A percentile compares a stretch with the other conserved stretches of the same genome.
Conservation (phyloP, 2,888 invertebrate species). For the Macrophya alboannulata region DNA sequence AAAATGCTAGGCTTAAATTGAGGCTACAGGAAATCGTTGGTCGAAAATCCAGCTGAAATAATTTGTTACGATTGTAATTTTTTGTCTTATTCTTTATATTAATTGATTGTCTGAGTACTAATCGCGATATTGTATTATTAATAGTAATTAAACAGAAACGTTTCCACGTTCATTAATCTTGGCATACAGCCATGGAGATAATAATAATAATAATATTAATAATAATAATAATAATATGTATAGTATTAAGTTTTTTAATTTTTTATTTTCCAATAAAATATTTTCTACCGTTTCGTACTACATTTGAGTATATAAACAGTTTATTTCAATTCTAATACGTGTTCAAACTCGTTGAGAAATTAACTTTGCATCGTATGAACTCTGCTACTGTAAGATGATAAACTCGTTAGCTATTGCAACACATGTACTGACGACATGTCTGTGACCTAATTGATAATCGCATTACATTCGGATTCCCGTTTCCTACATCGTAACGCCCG, state of each 20-base stretch:
- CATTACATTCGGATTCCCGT: conserved; percentile 5
- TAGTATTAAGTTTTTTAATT: not conserved
- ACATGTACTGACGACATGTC: conserved; percentile 8
- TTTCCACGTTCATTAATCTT: not conserved
- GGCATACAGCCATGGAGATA: not conserved
- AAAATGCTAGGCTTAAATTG: conserved; percentile 72
- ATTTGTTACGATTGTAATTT: not conserved
- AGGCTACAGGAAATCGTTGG: conserved; percentile 69
- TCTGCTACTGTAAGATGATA: conserved; percentile 10
- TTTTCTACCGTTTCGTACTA: not conserved
- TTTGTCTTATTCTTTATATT: not conserved
- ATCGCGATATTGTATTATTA: conserved; percentile 24
- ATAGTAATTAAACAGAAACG: not conserved
- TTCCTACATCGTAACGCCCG: conserved; percentile 1
- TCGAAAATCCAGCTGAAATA: conserved; percentile 11
- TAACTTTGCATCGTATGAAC: conserved; percentile 8
- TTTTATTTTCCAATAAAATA: not conserved
- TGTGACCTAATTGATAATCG: conserved; percentile 45
- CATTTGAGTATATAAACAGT: not conserved
- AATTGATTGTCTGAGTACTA: not conserved
- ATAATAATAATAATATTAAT: not conserved
- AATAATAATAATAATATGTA: not conserved
- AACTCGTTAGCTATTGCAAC: conserved; percentile 32
- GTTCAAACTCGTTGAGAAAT: not conserved
- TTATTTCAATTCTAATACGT: not conserved